A percentile compares a stretch with the other conserved stretches of the same genome.
Conservation (phyloP, 2,113 vertebrate genomes). For the Phalacrocorax carbo region DNA sequence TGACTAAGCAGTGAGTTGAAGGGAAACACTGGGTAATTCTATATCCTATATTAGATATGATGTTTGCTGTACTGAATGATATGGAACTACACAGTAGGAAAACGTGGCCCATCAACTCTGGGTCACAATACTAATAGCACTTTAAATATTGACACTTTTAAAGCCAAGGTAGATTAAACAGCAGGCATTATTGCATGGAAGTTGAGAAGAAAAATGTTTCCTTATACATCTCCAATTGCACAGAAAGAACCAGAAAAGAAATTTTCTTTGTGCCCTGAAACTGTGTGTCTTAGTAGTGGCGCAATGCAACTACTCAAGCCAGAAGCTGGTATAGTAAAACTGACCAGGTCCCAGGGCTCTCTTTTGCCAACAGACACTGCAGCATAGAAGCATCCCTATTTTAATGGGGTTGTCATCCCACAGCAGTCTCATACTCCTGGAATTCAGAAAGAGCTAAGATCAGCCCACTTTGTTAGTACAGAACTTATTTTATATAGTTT, state of each 20-base stretch:
- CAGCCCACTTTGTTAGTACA: not conserved
- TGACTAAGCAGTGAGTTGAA: not conserved
- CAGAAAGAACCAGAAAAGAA: not conserved
- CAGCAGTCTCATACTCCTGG: not conserved
- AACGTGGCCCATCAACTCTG: not conserved
- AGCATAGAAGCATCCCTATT: not conserved
- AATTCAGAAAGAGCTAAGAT: not conserved
- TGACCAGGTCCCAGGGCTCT: not conserved
- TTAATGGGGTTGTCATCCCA: not conserved
- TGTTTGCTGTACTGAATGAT: not conserved
- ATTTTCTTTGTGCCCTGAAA: not conserved
- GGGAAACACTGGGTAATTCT: not conserved
- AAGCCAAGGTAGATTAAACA: constrained; percentile 7
- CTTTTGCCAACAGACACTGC: not conserved
- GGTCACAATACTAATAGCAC: not conserved
- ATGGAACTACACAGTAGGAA: not conserved
- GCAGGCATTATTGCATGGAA: not conserved
- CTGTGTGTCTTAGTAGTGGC: accelerated
- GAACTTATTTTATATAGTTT: not conserved
- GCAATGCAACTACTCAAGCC: not conserved
- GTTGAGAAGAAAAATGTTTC: not conserved
- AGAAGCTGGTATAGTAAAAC: accelerated
- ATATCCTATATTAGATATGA: not conserved
- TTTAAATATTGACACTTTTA: not conserved
- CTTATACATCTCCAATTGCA: not conserved